These are phyloP conservation scores for Cladopsammia gracilis DNA, from an alignment of 64 coral and sea anemone genomes.

Conservation along the genomic window DNA sequence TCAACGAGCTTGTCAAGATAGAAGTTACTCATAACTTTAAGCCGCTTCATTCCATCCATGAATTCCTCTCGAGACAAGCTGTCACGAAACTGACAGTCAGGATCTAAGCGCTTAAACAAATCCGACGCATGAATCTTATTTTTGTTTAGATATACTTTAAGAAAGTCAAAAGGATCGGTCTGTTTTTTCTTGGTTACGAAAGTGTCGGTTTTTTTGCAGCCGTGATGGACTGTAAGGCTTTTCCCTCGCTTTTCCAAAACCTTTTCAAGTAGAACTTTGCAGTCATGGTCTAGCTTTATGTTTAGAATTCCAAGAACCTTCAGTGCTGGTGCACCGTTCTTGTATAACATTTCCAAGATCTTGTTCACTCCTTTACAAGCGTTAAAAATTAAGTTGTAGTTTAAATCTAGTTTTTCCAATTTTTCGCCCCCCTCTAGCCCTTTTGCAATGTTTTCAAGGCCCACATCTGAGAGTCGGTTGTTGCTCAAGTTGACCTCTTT, in stretches of 20 bases:
- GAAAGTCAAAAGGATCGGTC: slow-evolving; percentile 67
- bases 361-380: slow-evolving; percentile 46
- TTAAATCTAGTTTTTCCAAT: slow-evolving; percentile 70
- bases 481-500: slow-evolving; percentile 73
- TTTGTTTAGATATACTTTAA: slow-evolving; percentile 83
- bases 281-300: slow-evolving; percentile 57
- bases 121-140: slow-evolving; percentile 86
- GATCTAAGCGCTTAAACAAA: slow-evolving; percentile 81
- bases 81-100: slow-evolving; percentile 74
- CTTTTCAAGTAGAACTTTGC: slow-evolving; percentile 42
- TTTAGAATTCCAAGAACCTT: slow-evolving; percentile 63
- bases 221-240: slow-evolving; percentile 51
- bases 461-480: slow-evolving; percentile 78
- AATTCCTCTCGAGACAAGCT: slow-evolving; percentile 82
- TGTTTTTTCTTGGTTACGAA: slow-evolving; percentile 76
- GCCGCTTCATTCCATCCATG: slow-evolving; percentile 74
- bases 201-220: slow-evolving; percentile 83
- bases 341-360: slow-evolving; percentile 55
- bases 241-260: slow-evolving; percentile 42
- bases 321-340: slow-evolving; percentile 49
- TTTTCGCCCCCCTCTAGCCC: slow-evolving; percentile 70
- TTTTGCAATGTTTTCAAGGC: slow-evolving; percentile 73
- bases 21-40: slow-evolving; percentile 78
- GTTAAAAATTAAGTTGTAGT: slow-evolving; percentile 74
- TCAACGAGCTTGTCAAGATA: slow-evolving; percentile 78